Conservation (phyloP, 2,888 invertebrate species). For the Archaeoteleia sp. region DNA sequence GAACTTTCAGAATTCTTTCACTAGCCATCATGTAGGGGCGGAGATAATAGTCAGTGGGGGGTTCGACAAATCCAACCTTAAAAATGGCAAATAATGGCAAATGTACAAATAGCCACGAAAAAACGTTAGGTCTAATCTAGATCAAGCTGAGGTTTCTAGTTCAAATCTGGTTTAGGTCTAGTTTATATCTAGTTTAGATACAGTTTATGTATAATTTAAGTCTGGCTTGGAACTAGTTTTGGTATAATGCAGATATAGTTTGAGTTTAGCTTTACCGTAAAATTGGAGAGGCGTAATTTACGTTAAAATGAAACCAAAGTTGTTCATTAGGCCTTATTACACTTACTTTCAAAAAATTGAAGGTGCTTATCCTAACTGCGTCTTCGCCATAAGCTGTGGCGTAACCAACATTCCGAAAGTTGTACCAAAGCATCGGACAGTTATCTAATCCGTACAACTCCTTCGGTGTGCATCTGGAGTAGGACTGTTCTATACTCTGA, state of each 20-base stretch:
- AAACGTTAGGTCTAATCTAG: too few species aligned
- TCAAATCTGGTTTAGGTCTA: too few species aligned
- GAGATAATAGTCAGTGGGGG: constrained; percentile 89
- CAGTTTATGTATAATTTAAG: too few species aligned
- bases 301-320: too few species aligned
- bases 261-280: too few species aligned
- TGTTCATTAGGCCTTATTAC: too few species aligned
- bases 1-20: constrained; percentile 76
- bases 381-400: constrained; percentile 90
- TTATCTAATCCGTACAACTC: constrained; percentile 78
- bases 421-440: constrained; percentile 86
- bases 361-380: constrained; percentile 82
- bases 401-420: constrained; percentile 83
- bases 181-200: too few species aligned
- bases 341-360: constrained; percentile 81
- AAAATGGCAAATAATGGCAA: constrained; percentile 23
- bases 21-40: constrained; percentile 84
- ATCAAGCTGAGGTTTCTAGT: too few species aligned
- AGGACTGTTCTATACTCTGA: constrained; percentile 75
- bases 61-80: constrained; percentile 80
- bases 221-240: too few species aligned
- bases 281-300: too few species aligned
- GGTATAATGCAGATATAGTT: too few species aligned
- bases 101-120: too few species aligned
- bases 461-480: constrained; percentile 76